Base-by-base conservation (phyloP, 2,888 invertebrate genomes). In the Noctua fimbriata region DNA sequence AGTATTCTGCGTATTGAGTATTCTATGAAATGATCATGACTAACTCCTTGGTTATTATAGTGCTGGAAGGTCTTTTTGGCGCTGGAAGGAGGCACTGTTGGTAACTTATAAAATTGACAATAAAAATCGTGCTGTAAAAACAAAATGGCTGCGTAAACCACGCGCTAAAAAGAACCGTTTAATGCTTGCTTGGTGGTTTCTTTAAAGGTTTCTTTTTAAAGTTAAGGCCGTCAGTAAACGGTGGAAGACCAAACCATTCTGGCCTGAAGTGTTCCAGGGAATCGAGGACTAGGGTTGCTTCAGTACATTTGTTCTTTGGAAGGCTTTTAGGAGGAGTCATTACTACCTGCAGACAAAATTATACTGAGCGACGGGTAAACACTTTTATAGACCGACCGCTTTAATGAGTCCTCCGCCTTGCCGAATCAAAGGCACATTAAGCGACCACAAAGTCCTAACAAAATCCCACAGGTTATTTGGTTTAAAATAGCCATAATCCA, bases 181-280 rank as follows among this genome's bases (percentile, higher is more conserved):
- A 63, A 10, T 1, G 63, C 63, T 32, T 63, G 63, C 32, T 63
- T 18, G 63, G 32, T 32, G 9, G 1, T 32, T 63, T 63, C 36
- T 36, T 36, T 36, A 36, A 36, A 5, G 3, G 18, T 32, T 1
- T 63, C 1, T 9, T 32, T 63, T 9, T 18, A 9, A 63, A 2
- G 16, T 0, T 7, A 16, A 18, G 10, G 32, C 18, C 2, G 16
- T 67, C 67, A 18, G 6, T n/a, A 67, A 44, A 67, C 47, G 67
- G 67, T n/a, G 67, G 67, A 16, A 67, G 67, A 18, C 67, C 67
- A n/a, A 67, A 67, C 67, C 44, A 67, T 67, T 67, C 67, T 9
- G 67, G 67, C 7, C 18, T n/a, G n/a, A 67, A 67, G 2, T 28
- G 4, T 44, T 67, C 44, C 6, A 67, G n/a, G 18, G 67, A 67